Conservation (phyloP, 2,797 vertebrate genomes). For the Eupleurogrammus muticus region DNA sequence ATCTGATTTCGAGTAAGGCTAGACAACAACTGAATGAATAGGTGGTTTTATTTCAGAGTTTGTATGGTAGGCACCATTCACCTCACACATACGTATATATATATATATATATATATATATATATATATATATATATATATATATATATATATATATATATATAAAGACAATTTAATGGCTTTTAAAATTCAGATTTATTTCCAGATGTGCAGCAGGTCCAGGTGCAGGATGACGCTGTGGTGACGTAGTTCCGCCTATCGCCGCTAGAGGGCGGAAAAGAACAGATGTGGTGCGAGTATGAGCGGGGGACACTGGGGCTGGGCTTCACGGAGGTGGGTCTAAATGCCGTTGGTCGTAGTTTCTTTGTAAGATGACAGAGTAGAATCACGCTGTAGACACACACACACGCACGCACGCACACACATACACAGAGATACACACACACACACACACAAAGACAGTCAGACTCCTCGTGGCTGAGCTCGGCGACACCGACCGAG, state of each 20-base stretch:
- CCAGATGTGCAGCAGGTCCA: no score
- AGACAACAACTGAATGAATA: no score
- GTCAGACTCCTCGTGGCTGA: slow-evolving; percentile 49
- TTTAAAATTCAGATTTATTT: no score
- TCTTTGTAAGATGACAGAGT: slow-evolving; percentile 15
- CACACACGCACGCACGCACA: background rate
- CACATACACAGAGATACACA: background rate
- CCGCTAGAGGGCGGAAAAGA: slow-evolving; percentile 33
- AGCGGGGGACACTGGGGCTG: slow-evolving; percentile 19
- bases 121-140: no score
- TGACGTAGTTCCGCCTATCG: accelerated
- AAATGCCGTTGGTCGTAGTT: background rate
- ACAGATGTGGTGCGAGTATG: background rate
- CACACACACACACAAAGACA: background rate
- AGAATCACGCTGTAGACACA: slow-evolving; percentile 51
- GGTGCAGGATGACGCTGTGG: no score
- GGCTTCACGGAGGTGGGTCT: slow-evolving; percentile 31
- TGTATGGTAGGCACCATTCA: no score
- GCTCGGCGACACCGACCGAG: slow-evolving; percentile 14
- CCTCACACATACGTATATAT: no score
- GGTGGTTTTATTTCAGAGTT: no score
- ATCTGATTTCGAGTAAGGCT: no score
- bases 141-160: no score
- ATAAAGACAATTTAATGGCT: no score
- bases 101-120: no score